phyloP scores from a whole-genome alignment of 2,888 invertebrate species.

The Chrysomela aeneicollis region DNA sequence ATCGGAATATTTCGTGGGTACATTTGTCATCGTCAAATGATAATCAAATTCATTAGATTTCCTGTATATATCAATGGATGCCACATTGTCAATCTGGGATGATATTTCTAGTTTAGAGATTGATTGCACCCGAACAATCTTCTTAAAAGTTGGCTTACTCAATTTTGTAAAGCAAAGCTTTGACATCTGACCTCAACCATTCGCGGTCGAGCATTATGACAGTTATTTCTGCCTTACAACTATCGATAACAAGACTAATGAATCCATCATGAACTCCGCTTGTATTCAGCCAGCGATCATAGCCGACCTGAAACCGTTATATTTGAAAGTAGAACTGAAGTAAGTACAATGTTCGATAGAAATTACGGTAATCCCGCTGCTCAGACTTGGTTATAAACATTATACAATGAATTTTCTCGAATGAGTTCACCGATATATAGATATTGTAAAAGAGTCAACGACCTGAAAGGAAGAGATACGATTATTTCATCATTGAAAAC shows the following conservation, averaged over 20 bases:
- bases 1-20: too few relatives aligned
- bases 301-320: slow-evolving; percentile 50
- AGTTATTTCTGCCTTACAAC: background rate
- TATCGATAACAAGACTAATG: background rate
- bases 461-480: background rate
- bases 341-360: slow-evolving; percentile 34
- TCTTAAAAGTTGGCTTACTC: too few relatives aligned
- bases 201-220: background rate
- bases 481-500: background rate
- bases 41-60: too few relatives aligned
- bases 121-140: too few relatives aligned
- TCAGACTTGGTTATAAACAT: slow-evolving; percentile 30
- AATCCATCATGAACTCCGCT: slow-evolving; percentile 11
- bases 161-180: too few relatives aligned
- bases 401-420: slow-evolving; percentile 34
- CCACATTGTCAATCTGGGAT: too few relatives aligned
- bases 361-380: slow-evolving; percentile 33
- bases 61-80: too few relatives aligned
- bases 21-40: too few relatives aligned
- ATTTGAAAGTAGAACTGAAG: slow-evolving; percentile 51
- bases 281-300: slow-evolving; percentile 32
- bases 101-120: too few relatives aligned
- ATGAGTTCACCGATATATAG: slow-evolving; percentile 31
- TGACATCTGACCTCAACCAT: background rate
- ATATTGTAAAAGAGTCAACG: slow-evolving; percentile 10